Conservation (phyloP, 2,888 invertebrate genomes). For the Pemphredon lugubris region DNA sequence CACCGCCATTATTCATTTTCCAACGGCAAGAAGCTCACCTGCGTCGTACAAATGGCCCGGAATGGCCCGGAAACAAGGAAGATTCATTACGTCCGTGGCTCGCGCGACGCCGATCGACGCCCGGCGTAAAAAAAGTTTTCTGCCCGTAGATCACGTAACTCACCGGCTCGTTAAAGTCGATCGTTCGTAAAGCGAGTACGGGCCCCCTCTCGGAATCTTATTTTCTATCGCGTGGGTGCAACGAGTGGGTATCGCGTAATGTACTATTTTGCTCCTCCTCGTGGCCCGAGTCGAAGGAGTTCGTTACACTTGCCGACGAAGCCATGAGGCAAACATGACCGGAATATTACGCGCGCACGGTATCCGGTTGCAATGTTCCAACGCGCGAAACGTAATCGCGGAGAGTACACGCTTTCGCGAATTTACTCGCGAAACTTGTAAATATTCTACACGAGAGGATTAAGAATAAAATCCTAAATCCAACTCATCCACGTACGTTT, state of each 20-base stretch:
- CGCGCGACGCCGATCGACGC: no score
- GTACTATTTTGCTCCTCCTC: slow-evolving; percentile 22
- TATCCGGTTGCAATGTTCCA: background rate
- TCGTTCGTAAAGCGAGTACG: slow-evolving; percentile 43
- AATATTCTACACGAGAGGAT: no score
- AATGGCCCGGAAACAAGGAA: slow-evolving; percentile 25
- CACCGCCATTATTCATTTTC: no score
- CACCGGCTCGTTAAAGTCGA: slow-evolving; percentile 57
- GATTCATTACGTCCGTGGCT: background rate
- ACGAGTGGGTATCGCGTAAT: slow-evolving; percentile 39
- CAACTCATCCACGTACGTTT: no score
- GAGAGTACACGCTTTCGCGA: slow-evolving; percentile 27
- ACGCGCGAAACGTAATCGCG: slow-evolving; percentile 13
- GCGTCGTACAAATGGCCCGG: no score
- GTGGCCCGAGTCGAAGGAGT: slow-evolving; percentile 25
- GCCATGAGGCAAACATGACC: slow-evolving; percentile 4
- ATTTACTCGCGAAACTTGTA: no score
- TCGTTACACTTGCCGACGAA: slow-evolving; percentile 45
- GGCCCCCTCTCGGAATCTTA: slow-evolving; percentile 28
- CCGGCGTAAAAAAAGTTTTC: slow-evolving; percentile 27
- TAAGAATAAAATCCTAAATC: no score
- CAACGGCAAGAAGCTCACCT: no score
- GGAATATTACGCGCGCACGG: background rate
- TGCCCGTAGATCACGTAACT: slow-evolving; percentile 47
- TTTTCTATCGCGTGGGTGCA: slow-evolving; percentile 58